These are phyloP conservation scores for Agapornis roseicollis DNA, from an alignment of 2,113 vertebrate genomes.

Conservation along the genomic window DNA sequence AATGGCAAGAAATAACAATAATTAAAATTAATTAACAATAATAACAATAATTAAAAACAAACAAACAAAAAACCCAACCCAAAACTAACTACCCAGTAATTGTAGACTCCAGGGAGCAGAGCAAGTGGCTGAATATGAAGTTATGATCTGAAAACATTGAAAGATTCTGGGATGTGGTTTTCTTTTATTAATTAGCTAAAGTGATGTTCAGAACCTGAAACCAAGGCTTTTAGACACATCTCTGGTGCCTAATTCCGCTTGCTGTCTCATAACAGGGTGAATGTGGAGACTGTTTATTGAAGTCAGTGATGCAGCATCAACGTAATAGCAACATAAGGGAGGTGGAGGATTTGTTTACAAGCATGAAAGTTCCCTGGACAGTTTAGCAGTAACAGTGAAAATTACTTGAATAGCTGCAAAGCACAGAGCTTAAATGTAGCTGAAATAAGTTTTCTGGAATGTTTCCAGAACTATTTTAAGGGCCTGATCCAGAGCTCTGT, in stretches of 20 bases:
- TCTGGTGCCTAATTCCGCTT: slow-evolving; percentile 48
- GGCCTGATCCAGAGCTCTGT: neutral
- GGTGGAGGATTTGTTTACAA: slow-evolving; percentile 24
- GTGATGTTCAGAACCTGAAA: slow-evolving; percentile 52
- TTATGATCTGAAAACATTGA: slow-evolving; percentile 35
- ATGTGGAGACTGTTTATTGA: slow-evolving; percentile 38
- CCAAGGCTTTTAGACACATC: slow-evolving; percentile 62
- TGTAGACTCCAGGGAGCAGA: neutral
- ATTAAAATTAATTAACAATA: too few species aligned
- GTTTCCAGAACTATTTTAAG: slow-evolving; percentile 25
- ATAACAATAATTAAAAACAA: neutral
- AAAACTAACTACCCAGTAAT: neutral
- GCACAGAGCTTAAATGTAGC: neutral
- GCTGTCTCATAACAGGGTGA: neutral
- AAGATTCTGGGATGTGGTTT: slow-evolving; percentile 51
- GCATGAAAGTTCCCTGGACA: slow-evolving; percentile 24
- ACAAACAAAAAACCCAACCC: neutral
- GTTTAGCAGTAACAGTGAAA: slow-evolving; percentile 44
- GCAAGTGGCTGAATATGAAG: neutral
- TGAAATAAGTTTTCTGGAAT: slow-evolving; percentile 53
- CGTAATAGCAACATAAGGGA: slow-evolving; percentile 17
- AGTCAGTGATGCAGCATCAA: slow-evolving; percentile 23
- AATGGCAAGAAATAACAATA: neutral
- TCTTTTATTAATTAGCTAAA: slow-evolving; percentile 62
- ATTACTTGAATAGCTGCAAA: slow-evolving; percentile 36